A percentile compares a stretch with the other conserved stretches of the same genome.
Conservation (phyloP, 2,888 invertebrate genomes). For the Blera fallax region DNA sequence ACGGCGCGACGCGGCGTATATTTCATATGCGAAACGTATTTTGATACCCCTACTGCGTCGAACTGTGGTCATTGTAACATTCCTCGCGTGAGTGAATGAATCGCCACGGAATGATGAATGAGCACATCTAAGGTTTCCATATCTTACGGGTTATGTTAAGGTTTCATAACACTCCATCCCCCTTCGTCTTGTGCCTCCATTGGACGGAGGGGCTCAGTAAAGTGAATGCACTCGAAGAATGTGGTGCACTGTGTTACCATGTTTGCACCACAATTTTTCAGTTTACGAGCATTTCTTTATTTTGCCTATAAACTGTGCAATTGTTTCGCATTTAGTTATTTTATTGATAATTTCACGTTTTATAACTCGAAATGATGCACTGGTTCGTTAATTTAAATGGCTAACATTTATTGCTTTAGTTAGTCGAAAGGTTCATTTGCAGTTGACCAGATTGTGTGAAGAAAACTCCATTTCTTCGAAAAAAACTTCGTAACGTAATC, state of each 20-base stretch:
- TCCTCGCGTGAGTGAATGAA: slow-evolving; percentile 67
- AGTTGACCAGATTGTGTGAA: too few species aligned
- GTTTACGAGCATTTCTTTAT: slow-evolving; percentile 11
- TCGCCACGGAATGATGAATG: slow-evolving; percentile 66
- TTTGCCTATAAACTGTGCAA: neutral
- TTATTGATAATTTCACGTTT: slow-evolving; percentile 33
- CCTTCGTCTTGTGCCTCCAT: neutral
- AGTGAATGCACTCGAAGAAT: slow-evolving; percentile 67
- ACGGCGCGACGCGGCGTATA: too few species aligned
- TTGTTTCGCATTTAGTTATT: slow-evolving; percentile 30
- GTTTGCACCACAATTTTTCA: slow-evolving; percentile 5
- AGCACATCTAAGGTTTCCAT: slow-evolving; percentile 65
- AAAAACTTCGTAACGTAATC: too few species aligned
- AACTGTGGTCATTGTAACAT: slow-evolving; percentile 60
- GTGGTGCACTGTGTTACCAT: slow-evolving; percentile 56
- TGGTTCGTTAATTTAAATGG: slow-evolving; percentile 60
- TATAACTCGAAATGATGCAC: slow-evolving; percentile 18
- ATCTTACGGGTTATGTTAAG: slow-evolving; percentile 33
- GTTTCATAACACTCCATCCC: slow-evolving; percentile 20
- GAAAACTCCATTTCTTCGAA: too few species aligned
- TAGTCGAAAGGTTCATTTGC: too few species aligned
- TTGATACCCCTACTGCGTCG: slow-evolving; percentile 23
- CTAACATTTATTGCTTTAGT: too few species aligned
- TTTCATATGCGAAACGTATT: slow-evolving; percentile 19
- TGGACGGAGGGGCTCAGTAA: neutral